Evolutionary conservation across 2,113 vertebrate genomes (phyloP).

Genomic region (Trematomus loennbergii): DNA sequence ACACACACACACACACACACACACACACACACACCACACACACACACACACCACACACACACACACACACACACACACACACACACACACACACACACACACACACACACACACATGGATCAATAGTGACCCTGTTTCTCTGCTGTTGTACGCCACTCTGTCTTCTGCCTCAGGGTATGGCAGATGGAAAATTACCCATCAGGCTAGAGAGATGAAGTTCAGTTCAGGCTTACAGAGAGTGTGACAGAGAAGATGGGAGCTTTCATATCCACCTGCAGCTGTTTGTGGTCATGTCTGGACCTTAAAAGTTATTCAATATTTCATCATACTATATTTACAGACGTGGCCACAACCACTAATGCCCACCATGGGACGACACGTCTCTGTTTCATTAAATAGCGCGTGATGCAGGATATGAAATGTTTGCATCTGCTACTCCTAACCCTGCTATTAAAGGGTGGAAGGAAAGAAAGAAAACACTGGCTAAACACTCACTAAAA

Average conservation of each 20-base stretch:
- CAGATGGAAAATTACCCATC: constrained; percentile 58
- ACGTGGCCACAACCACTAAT: too few relatives aligned
- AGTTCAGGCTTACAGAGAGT: background rate
- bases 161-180: constrained; percentile 31
- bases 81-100: constrained; percentile 10
- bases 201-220: constrained; percentile 17
- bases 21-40: too few relatives aligned
- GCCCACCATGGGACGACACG: too few relatives aligned
- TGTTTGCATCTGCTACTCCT: too few relatives aligned
- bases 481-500: too few relatives aligned
- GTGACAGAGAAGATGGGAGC: background rate
- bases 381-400: background rate
- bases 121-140: constrained; percentile 53
- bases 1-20: too few relatives aligned
- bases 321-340: background rate
- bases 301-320: background rate
- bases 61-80: constrained; percentile 4
- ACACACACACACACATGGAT: constrained; percentile 14
- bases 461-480: too few relatives aligned
- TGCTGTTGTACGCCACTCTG: constrained; percentile 2
- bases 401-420: too few relatives aligned
- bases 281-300: background rate
- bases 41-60: too few relatives aligned
- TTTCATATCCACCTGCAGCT: background rate
- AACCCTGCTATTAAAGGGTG: too few relatives aligned